A percentile compares a stretch with the other conserved stretches of the same genome.
Evolutionary conservation across 2,888 invertebrate species (phyloP).

Genomic region (Dynastes hyllus): DNA sequence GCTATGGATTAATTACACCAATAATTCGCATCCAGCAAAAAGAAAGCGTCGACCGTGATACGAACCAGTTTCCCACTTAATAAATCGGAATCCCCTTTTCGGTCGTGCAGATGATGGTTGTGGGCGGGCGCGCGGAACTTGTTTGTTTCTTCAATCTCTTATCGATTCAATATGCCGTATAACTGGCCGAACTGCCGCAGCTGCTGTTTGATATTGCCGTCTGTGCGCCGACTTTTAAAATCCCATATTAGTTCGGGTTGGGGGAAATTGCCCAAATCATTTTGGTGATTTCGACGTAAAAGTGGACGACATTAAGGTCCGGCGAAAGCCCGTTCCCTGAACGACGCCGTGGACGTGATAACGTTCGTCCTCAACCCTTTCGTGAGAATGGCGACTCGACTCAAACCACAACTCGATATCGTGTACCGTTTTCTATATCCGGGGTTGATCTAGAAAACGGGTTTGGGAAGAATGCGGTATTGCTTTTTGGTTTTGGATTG

Average conservation of each 20-base stretch:
- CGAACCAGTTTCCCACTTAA: constrained; percentile 5
- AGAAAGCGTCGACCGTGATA: neutral
- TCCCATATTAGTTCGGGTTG: constrained; percentile 44
- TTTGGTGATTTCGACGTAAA: constrained; percentile 30
- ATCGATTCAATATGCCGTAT: constrained; percentile 40
- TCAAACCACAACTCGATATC: too few relatives aligned
- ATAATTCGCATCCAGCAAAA: neutral
- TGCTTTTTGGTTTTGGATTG: too few relatives aligned
- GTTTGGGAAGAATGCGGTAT: too few relatives aligned
- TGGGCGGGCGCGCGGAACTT: constrained; percentile 30
- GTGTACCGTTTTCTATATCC: too few relatives aligned
- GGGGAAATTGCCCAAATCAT: constrained; percentile 38
- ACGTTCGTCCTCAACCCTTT: neutral
- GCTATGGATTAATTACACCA: neutral
- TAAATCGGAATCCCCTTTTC: constrained; percentile 29
- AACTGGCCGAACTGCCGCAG: constrained; percentile 17
- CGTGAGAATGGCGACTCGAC: neutral
- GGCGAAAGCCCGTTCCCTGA: constrained; percentile 1
- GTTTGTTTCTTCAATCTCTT: constrained; percentile 44
- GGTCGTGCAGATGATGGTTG: constrained; percentile 28
- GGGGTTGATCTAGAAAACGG: too few relatives aligned
- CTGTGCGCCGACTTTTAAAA: constrained; percentile 38
- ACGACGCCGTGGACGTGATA: constrained; percentile 35
- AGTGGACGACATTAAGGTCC: constrained; percentile 42
- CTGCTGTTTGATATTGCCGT: constrained; percentile 43